Percentiles rank a stretch among this genome's conserved stretches.
phyloP scores from a whole-genome alignment of 2,888 invertebrate genomes.

The Cancer borealis region DNA sequence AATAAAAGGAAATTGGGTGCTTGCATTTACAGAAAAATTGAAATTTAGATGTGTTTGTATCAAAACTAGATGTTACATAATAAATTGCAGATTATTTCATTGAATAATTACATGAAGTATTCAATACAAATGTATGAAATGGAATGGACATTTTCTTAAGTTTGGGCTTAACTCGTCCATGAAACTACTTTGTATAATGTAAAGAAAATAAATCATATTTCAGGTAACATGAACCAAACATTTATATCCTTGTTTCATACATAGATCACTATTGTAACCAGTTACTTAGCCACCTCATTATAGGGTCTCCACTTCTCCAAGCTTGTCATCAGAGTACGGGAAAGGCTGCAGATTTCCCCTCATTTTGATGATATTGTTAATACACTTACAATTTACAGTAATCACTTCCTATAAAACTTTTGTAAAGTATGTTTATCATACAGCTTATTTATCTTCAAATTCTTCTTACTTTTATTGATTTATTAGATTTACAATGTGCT shows the following conservation, averaged over 20 bases:
- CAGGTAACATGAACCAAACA: slow-evolving; percentile 23
- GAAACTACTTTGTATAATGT: slow-evolving; percentile 44
- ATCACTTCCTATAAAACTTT: too few relatives aligned
- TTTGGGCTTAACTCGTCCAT: not conserved
- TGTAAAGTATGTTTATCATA: too few relatives aligned
- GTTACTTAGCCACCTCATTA: not conserved
- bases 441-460: too few relatives aligned
- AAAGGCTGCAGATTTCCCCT: too few relatives aligned
- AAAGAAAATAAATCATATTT: slow-evolving; percentile 53
- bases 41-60: not conserved
- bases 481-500: too few relatives aligned
- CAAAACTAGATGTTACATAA: not conserved
- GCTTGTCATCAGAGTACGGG: too few relatives aligned
- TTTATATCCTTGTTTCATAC: not conserved
- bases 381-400: too few relatives aligned
- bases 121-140: slow-evolving; percentile 1
- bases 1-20: not conserved
- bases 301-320: not conserved
- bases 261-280: not conserved
- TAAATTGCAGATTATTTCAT: not conserved
- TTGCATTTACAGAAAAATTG: not conserved
- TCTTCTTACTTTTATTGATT: too few relatives aligned
- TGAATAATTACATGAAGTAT: not conserved
- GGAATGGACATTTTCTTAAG: not conserved
- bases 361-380: too few relatives aligned